Base-by-base conservation (phyloP, 1,140 invertebrate genomes). In the Bombus terrestris region DNA sequence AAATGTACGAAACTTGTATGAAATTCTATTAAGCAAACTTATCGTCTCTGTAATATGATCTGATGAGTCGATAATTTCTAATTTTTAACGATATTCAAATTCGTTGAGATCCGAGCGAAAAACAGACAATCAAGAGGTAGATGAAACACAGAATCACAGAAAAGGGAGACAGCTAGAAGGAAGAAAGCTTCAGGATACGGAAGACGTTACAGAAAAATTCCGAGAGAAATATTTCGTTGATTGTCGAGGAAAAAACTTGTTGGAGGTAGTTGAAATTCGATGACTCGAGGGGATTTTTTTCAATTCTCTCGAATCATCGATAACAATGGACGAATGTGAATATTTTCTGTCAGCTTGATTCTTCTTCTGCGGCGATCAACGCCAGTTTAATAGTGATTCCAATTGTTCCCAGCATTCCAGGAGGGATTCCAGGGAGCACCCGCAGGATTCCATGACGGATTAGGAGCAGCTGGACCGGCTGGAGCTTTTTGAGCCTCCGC, bases 401-500 rank as follows among this genome's bases (percentile, higher is more conserved):
- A 92, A 72, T 66, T 64, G 86, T 87, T 39, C 6, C 62, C 81
- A 3, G 75, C 3, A 0, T 78, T 64, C 75, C 75, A 78, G 4
- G 39, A 32, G 15, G 75, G 75, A n/a, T 77, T 66, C 64, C 64
- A 66, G 6, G 64, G n/a, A 0, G 47, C 89, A 18, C 85, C 87
- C 18, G 57, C 71, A 0, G 81, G 68, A 69, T 93, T 91, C 92
- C 93, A 94, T n/a, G 92, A 88, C 47, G 47, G 47, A 28, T 87
- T 89, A 80, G 89, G 88, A 64, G 88, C 91, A 66, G 89, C 93
- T 39, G 94, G 93, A 37, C 90, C 93, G 10, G 94, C 93, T 73
- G 95, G 95, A 72, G 95, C 94, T 76, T 94, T 93, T 74, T 94
- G 93, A 2, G 96, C 96, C 82, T 96, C 96, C 43, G 96, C 96